Evolutionary conservation across 92 coral and sea anemone genomes (phyloP).

Genomic region (Phenganax subtilis): DNA sequence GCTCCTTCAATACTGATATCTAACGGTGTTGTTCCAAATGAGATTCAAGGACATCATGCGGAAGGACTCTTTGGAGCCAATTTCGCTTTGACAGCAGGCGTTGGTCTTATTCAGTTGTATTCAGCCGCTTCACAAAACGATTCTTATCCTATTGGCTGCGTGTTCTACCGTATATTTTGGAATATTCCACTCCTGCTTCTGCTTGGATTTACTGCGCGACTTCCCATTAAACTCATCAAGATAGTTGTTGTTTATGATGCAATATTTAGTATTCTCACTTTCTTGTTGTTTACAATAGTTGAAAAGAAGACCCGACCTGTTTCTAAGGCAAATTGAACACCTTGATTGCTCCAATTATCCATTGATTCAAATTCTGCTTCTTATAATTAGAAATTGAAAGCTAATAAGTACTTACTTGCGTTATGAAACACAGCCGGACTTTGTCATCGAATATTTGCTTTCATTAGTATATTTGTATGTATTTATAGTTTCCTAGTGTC

Average conservation of each 20-base stretch:
- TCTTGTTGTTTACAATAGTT: background rate
- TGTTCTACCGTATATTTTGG: background rate
- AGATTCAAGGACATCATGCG: background rate
- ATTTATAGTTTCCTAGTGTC: too few relatives aligned
- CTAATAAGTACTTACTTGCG: too few relatives aligned
- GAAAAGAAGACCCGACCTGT: background rate
- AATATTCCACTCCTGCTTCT: background rate
- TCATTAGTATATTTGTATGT: too few relatives aligned
- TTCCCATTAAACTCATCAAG: background rate
- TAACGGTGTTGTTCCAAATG: background rate
- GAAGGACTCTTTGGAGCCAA: background rate
- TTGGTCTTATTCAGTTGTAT: background rate
- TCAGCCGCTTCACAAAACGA: background rate
- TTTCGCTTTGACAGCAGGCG: background rate
- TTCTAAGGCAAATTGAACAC: background rate
- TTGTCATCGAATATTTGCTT: too few relatives aligned
- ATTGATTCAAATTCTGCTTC: too few relatives aligned
- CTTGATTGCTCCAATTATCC: too few relatives aligned
- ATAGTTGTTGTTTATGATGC: background rate
- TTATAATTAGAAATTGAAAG: too few relatives aligned
- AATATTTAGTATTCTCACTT: background rate
- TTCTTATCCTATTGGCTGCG: background rate
- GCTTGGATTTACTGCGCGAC: background rate
- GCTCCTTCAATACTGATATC: background rate
- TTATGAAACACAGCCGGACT: too few relatives aligned